A percentile compares a stretch with the other conserved stretches of the same genome.
Evolutionary conservation across 2,797 vertebrate species (phyloP).

Genomic region (Streptopelia turtur): DNA sequence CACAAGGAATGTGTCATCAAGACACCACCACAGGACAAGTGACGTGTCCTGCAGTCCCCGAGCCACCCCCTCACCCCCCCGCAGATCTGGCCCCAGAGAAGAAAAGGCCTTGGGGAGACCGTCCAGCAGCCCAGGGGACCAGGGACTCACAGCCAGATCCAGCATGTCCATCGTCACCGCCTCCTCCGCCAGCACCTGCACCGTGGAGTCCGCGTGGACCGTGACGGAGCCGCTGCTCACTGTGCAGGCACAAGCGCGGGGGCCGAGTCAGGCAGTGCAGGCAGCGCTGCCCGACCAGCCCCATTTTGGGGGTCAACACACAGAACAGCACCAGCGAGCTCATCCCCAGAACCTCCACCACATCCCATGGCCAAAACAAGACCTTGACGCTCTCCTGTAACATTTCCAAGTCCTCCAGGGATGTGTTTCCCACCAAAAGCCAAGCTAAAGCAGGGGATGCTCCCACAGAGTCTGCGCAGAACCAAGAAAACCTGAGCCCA

Average conservation of each 20-base stretch:
- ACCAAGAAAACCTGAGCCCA: not conserved
- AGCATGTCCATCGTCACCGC: conserved; percentile 88
- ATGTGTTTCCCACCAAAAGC: rapidly evolving
- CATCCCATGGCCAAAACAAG: not conserved
- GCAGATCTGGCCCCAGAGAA: not conserved
- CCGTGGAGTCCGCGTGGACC: conserved; percentile 90
- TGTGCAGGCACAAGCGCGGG: conserved; percentile 27
- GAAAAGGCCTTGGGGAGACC: no score
- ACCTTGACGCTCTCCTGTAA: rapidly evolving
- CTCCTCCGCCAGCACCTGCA: conserved; percentile 92
- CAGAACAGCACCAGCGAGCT: not conserved
- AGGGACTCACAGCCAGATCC: conserved; percentile 87
- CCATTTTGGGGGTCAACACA: rapidly evolving
- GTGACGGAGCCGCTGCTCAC: conserved; percentile 95
- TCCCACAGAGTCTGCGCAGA: not conserved
- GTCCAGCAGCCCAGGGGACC: no score
- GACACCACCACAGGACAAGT: not conserved
- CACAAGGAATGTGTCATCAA: rapidly evolving
- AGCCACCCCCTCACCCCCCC: not conserved
- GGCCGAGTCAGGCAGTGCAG: rapidly evolving
- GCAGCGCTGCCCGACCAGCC: not conserved
- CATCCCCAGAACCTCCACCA: rapidly evolving
- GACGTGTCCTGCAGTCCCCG: not conserved
- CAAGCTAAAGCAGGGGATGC: not conserved
- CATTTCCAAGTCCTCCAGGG: rapidly evolving